Base-by-base conservation (phyloP, 2,888 invertebrate species). In the Zaprionus obscuricornis region DNA sequence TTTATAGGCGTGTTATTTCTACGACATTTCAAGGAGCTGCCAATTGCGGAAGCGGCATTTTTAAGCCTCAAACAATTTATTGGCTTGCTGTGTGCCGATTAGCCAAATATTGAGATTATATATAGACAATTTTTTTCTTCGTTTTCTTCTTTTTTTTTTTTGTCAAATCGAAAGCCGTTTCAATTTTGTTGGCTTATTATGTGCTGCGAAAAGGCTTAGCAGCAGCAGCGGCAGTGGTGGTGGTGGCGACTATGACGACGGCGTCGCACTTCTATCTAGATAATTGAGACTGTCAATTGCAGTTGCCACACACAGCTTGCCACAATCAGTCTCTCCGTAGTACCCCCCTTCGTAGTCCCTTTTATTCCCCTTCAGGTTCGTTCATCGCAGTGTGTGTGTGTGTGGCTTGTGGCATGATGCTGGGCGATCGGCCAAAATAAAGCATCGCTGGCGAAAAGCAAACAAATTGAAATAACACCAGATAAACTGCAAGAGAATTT, bases 71-170 rank as follows among this genome's bases (percentile, higher is more conserved):
- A 36, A 26, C 60, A 85, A 81, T 81, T 85, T 85, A 81, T 81
- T 74, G 82, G 82, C 59, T 59, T 56, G 42, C 78, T 75, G 65
- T 81, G 85, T 85, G 83, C 74, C 76, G 81, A 85, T 81, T 81
- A 85, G 74, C 68, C 56, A 47, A 69, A 64, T 79, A 79, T 79
- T 69, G 55, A 75, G 85, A 81, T 81, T 81, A 81, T 66, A 39
- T n/a, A n/a, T n/a, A n/a, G n/a, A n/a, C n/a, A n/a, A n/a, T n/a
- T n/a, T n/a, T n/a, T n/a, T n/a, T n/a, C 40, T 16, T 14, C 37
- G 20, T 20, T 24, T 4, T 8, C 24, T 8, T 24, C 24, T 24
- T 8, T 8, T 24, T n/a, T n/a, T n/a, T n/a, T n/a, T n/a, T n/a
- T n/a, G 52, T 49, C 54, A 50, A 14, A 59, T 57, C 59, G 62